Base-by-base conservation (phyloP, 2,888 invertebrate species). In the Orchesellides sinensis region DNA sequence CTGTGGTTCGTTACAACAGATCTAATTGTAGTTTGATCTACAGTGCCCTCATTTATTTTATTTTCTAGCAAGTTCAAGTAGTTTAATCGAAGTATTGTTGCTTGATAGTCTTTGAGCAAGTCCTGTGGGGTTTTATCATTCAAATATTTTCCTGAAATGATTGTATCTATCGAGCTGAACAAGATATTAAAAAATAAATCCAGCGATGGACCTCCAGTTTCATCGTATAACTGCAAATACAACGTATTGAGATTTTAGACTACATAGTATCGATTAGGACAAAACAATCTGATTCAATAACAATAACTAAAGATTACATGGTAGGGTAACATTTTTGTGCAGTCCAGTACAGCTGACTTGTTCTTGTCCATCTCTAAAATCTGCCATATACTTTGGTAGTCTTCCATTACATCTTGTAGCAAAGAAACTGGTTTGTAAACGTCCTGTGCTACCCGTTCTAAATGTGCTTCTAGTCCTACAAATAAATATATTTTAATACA, bases 331-430 rank as follows among this genome's bases (percentile, higher is more conserved):
- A 78, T 12, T 35, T 69, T n/a, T 14, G 14, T 45, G 5, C 70
- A 80, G 19, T 80, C 32, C 12, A 80, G n/a, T 0, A 56, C 56
- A 4, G 17, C 4, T 12, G 47, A 52, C 35, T 63, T 19, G 0
- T 27, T n/a, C 19, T 65, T 65, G 12, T 72, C 72, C 65, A 79
- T 52, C 14, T 80, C 79, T 8, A 80, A 19, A 72, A 72, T 72
- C 23, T 47, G 45, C 79, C 79, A 80, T 12, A 80, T 21, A 12
- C 49, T 66, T 0, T 23, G 54, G 21, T 29, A 66, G 19, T 80
- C 72, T 17, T 54, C 23, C n/a, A 80, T 21, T 0, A 72, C 29
- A 40, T 80, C 47, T 0, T 72, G 54, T 5, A 80, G 2, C 23
- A 66, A 14, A 10, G 72, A 65, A 0, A 72, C 32, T 6, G 72